Conservation (phyloP, 2,113 vertebrate genomes). For the Tupaia tana region DNA sequence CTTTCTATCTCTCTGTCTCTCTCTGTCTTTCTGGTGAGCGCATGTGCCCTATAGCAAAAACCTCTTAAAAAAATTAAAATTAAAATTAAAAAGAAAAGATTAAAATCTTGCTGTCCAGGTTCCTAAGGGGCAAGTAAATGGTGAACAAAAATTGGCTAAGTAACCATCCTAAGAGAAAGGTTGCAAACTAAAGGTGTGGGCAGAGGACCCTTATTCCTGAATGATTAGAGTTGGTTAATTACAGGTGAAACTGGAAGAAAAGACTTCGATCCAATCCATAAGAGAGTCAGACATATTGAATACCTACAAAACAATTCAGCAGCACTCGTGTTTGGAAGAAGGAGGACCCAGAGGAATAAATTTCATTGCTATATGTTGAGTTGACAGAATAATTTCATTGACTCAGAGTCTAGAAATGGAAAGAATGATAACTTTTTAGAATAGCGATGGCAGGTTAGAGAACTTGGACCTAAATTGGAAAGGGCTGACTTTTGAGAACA, state of each 20-base stretch:
- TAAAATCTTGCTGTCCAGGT: neutral
- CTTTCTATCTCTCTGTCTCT: too few relatives aligned
- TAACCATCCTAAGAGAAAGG: slow-evolving; percentile 18
- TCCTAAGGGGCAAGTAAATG: neutral
- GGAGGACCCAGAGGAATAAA: neutral
- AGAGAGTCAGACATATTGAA: neutral
- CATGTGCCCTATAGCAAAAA: too few relatives aligned
- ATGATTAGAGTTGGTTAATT: neutral
- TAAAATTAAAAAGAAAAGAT: neutral
- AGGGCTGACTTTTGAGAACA: neutral
- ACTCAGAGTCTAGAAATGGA: neutral
- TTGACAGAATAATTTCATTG: slow-evolving; percentile 21
- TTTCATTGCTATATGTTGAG: neutral
- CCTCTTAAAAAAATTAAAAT: too few relatives aligned
- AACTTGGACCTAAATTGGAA: neutral
- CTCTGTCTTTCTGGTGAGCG: too few relatives aligned
- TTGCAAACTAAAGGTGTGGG: neutral
- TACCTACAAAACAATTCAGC: neutral
- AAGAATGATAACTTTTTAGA: neutral
- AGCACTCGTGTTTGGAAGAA: neutral
- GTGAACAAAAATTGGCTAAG: neutral
- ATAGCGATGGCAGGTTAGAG: neutral
- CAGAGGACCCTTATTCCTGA: neutral
- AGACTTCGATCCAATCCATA: neutral
- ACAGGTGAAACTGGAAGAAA: neutral